Conservation (phyloP, 2,113 vertebrate genomes). For the Solea senegalensis region DNA sequence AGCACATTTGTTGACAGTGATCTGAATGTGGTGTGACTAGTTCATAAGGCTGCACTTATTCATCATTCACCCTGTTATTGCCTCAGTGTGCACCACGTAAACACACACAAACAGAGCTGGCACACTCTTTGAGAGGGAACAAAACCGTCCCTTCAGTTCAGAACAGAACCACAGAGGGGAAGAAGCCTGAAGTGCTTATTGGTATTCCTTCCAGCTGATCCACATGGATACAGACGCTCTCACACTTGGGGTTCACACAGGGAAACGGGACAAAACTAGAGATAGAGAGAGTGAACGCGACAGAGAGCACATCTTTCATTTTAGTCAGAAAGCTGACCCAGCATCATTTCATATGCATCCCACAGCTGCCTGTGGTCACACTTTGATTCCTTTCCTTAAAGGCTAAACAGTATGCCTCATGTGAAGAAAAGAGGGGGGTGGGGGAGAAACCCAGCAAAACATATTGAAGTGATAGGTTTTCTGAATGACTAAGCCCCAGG, state of each 20-base stretch:
- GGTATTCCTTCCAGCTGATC: constrained; percentile 77
- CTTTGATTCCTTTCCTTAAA: constrained; percentile 38
- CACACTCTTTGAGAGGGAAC: constrained; percentile 59
- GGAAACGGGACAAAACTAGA: constrained; percentile 45
- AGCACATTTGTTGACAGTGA: neutral
- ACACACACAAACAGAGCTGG: constrained; percentile 41
- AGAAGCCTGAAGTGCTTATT: constrained; percentile 68
- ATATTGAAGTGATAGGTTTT: constrained; percentile 43
- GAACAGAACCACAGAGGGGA: constrained; percentile 68
- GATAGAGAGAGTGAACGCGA: constrained; percentile 10
- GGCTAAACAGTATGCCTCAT: constrained; percentile 20
- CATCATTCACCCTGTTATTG: constrained; percentile 1
- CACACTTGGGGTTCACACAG: constrained; percentile 59
- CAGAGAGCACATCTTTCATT: constrained; percentile 57
- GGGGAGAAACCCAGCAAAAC: neutral
- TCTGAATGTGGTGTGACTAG: constrained; percentile 9
- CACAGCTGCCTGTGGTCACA: constrained; percentile 54
- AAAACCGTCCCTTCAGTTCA: constrained; percentile 70
- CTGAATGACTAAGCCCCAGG: constrained; percentile 45
- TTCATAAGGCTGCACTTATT: constrained; percentile 15
- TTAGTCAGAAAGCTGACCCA: constrained; percentile 42
- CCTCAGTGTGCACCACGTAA: constrained; percentile 31
- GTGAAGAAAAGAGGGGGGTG: constrained; percentile 5
- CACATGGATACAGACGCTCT: constrained; percentile 65
- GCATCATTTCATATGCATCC: constrained; percentile 50